Evolutionary conservation across 2,888 invertebrate genomes (phyloP).

Genomic region (Matsumyia berberina): DNA sequence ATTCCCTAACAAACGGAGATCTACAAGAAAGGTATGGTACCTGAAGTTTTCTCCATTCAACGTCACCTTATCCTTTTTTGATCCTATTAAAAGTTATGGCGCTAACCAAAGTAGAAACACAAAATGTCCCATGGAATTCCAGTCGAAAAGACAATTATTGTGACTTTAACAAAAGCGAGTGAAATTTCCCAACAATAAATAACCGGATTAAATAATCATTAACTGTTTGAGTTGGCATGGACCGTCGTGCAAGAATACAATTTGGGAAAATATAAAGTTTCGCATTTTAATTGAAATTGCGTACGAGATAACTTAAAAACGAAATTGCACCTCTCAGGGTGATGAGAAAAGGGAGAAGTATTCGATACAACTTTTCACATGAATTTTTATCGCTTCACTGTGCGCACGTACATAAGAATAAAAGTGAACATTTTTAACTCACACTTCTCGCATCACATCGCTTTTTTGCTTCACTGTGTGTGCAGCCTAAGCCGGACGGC

Average conservation of each 20-base stretch:
- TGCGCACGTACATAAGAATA: too few relatives aligned
- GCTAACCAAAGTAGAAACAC: constrained; percentile 25
- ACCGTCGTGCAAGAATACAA: constrained; percentile 2
- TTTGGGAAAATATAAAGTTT: constrained; percentile 8
- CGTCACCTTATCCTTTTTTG: constrained; percentile 1
- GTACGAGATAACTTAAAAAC: not conserved
- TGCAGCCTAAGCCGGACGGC: too few relatives aligned
- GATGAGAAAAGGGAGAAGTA: too few relatives aligned
- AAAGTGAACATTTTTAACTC: too few relatives aligned
- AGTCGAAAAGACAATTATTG: constrained; percentile 59
- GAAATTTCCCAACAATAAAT: constrained; percentile 25
- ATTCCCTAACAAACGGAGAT: constrained; percentile 18
- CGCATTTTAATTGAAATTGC: constrained; percentile 8
- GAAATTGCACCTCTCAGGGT: not conserved
- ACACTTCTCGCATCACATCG: too few relatives aligned
- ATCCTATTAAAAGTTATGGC: constrained; percentile 66
- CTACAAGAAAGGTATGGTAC: too few relatives aligned
- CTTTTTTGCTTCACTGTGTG: too few relatives aligned
- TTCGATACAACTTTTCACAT: not conserved
- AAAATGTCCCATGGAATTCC: constrained; percentile 40
- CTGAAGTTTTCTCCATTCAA: not conserved
- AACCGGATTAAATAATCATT: constrained; percentile 62
- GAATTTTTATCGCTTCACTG: too few relatives aligned
- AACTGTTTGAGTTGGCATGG: constrained; percentile 35
- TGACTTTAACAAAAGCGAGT: not conserved